Conservation (phyloP, 2,797 vertebrate genomes). For the Cyprinella venusta region DNA sequence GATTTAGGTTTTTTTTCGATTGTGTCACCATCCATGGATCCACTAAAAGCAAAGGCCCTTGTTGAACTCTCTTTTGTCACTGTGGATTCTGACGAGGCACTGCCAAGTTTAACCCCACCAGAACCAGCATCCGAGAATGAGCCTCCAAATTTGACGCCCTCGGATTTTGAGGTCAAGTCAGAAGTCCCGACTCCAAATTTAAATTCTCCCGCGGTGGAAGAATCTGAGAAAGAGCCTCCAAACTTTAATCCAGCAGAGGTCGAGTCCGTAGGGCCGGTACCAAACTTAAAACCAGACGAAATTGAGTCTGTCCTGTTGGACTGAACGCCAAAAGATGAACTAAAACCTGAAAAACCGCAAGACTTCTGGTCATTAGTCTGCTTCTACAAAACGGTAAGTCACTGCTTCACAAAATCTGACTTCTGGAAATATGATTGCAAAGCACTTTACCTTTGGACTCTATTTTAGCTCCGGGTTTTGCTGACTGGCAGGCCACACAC, state of each 20-base stretch:
- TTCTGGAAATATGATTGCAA: conserved; percentile 3
- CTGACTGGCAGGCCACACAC: conserved; percentile 83
- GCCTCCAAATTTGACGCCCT: conserved; percentile 70
- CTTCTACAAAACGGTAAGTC: not conserved
- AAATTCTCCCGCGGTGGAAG: conserved; percentile 69
- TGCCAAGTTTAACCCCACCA: not conserved
- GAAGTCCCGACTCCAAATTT: conserved; percentile 74
- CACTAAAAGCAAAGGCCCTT: conserved; percentile 71
- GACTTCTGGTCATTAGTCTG: not conserved
- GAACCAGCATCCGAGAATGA: not conserved
- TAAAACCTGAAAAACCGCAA: conserved; percentile 69
- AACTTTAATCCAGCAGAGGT: conserved; percentile 79
- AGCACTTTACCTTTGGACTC: conserved; percentile 87
- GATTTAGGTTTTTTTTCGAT: conserved; percentile 81
- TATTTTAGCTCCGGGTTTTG: conserved; percentile 84
- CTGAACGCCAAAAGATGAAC: conserved; percentile 75
- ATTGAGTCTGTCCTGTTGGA: conserved; percentile 73
- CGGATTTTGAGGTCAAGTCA: conserved; percentile 68
- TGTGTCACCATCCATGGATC: conserved; percentile 66
- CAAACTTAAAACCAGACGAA: conserved; percentile 85
- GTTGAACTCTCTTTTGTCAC: conserved; percentile 58
- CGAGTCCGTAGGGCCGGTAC: conserved; percentile 67
- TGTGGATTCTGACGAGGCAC: conserved; percentile 6
- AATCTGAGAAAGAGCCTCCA: conserved; percentile 70
- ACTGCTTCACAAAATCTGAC: not conserved